These are phyloP conservation scores for Euleptes europaea DNA, from an alignment of 2,113 vertebrate species.

Conservation along the genomic window DNA sequence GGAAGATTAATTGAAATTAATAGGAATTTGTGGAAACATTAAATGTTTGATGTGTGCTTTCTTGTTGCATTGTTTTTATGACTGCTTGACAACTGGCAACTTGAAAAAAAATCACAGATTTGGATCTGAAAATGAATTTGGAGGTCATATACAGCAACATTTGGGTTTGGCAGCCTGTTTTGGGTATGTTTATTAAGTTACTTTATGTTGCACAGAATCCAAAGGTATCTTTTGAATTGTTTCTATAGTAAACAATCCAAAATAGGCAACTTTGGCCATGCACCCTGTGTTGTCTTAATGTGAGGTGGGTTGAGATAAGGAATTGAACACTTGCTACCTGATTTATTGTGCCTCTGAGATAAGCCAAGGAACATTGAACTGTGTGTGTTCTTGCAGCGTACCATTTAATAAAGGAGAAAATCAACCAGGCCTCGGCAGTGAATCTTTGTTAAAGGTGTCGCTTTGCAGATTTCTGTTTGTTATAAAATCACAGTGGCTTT, in stretches of 20 bases:
- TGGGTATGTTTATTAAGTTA: neutral
- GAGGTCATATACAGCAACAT: neutral
- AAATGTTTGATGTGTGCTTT: neutral
- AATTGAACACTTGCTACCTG: neutral
- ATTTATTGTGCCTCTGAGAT: neutral
- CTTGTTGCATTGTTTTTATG: neutral
- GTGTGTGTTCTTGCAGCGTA: neutral
- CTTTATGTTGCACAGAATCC: neutral
- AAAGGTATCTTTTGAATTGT: neutral
- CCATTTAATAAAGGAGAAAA: neutral
- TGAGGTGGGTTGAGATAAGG: neutral
- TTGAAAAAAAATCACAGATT: neutral
- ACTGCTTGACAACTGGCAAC: neutral
- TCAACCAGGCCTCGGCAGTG: neutral
- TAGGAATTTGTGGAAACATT: no score
- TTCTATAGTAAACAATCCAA: neutral
- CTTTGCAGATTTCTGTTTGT: neutral
- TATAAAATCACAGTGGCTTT: neutral
- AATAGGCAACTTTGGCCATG: neutral
- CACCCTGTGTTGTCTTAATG: neutral
- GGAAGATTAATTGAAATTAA: no score
- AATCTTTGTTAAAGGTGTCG: constrained; percentile 5
- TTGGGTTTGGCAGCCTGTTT: neutral
- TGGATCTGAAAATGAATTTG: neutral
- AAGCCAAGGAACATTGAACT: neutral